phyloP scores from a whole-genome alignment of 2,797 vertebrate genomes.

The Leuciscus waleckii region DNA sequence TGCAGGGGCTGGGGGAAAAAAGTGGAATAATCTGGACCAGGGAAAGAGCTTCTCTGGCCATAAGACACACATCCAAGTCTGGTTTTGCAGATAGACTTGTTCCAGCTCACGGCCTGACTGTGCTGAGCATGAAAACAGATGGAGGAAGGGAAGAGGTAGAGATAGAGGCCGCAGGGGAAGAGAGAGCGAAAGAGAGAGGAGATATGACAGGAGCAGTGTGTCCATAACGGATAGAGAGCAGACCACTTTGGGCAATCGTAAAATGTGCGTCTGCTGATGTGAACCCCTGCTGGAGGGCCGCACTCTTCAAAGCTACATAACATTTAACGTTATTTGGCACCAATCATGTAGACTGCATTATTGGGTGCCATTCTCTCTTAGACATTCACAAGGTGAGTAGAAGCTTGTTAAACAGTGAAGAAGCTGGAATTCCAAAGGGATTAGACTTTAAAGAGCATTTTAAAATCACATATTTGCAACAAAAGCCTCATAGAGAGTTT shows the following conservation, averaged over 20 bases:
- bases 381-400: slow-evolving; percentile 28
- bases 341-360: slow-evolving; percentile 33
- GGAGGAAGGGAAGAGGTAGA: slow-evolving; percentile 70
- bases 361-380: slow-evolving; percentile 34
- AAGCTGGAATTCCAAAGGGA: slow-evolving; percentile 48
- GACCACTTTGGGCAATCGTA: slow-evolving; percentile 36
- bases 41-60: slow-evolving; percentile 73
- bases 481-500: slow-evolving; percentile 37
- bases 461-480: slow-evolving; percentile 55
- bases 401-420: slow-evolving; percentile 56
- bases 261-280: slow-evolving; percentile 30
- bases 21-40: slow-evolving; percentile 78
- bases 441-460: slow-evolving; percentile 49
- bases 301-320: slow-evolving; percentile 40
- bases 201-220: slow-evolving; percentile 33
- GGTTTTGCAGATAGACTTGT: slow-evolving; percentile 82
- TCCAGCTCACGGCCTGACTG: slow-evolving; percentile 78
- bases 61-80: slow-evolving; percentile 73
- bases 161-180: slow-evolving; percentile 38
- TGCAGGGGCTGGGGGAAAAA: slow-evolving; percentile 69
- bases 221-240: slow-evolving; percentile 42
- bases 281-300: slow-evolving; percentile 22
- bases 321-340: slow-evolving; percentile 38
- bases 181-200: slow-evolving; percentile 36
- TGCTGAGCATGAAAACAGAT: slow-evolving; percentile 76